Evolutionary conservation across 2,888 invertebrate species (phyloP), one percentile per base, ranked within the genome.

Genomic region (Aphodius granarius): DNA sequence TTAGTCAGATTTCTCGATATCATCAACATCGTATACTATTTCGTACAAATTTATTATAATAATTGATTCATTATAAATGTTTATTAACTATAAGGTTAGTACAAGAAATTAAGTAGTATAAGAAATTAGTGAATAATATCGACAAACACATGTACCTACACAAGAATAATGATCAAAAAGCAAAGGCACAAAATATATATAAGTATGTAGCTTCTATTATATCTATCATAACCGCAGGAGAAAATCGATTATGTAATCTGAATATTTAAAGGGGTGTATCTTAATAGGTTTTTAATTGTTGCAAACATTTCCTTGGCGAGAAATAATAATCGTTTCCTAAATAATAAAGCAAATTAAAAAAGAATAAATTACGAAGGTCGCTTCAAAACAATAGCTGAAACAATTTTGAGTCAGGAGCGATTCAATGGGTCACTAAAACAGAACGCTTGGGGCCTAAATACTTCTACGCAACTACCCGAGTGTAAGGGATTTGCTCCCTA

Each of bases 391-490:
- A n/a, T n/a, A n/a, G n/a, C n/a, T 43, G 43, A 2, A 43, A 43
- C 4, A 43, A 43, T 68, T 21, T 6, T 13, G 16, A n/a, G 19
- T 20, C 15, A 68, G 21, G n/a, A 21, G 18, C 68, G 2, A 21
- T n/a, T 20, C 68, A 68, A 68, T 43, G 21, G 74, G 66, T 74
- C 71, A 74, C 66, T 74, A 22, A 66, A 74, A 71, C 70, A 64
- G n/a, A 43, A 63, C 63, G 73, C 63, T 15, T 20, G 16, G 72
- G 74, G 73, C 19, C 22, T 74, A 72, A 74, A 73, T 73, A 74
- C 76, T 72, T 72, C 76, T 73, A 76, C 76, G 76, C 76, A 76
- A 72, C 74, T 72, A 76, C 72, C 66, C 66, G 64, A 72, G 66
- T 74, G 72, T 74, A 62, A 66, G 73, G 43, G 73, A 76, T 74